These are phyloP conservation scores for Acanthurus lineatus DNA, from an alignment of 2,797 vertebrate species.

Conservation along the genomic window DNA sequence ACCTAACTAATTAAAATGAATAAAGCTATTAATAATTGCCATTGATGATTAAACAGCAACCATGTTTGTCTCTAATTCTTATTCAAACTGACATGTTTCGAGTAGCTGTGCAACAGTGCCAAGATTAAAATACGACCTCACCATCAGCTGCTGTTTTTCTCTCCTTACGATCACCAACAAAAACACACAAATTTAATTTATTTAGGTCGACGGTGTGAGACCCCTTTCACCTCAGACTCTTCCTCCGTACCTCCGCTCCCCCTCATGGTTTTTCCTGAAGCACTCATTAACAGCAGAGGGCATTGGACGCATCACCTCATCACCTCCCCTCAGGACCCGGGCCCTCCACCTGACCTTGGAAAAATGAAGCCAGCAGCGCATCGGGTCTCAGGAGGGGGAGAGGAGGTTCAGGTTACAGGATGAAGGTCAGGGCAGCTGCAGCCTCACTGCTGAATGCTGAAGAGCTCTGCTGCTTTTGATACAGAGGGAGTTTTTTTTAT, in stretches of 20 bases:
- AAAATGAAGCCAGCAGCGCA: slow-evolving; percentile 64
- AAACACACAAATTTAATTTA: slow-evolving; percentile 22
- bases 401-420: slow-evolving; percentile 42
- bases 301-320: slow-evolving; percentile 60
- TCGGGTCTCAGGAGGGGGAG: slow-evolving; percentile 59
- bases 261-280: slow-evolving; percentile 36
- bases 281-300: slow-evolving; percentile 71
- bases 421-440: slow-evolving; percentile 69
- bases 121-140: background rate
- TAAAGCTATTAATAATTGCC: slow-evolving; percentile 24
- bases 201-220: slow-evolving; percentile 29
- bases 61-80: slow-evolving; percentile 10
- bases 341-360: slow-evolving; percentile 72
- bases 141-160: background rate
- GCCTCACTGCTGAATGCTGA: slow-evolving; percentile 58
- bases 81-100: slow-evolving; percentile 8
- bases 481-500: slow-evolving; percentile 3
- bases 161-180: background rate
- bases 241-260: slow-evolving; percentile 17
- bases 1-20: slow-evolving; percentile 21
- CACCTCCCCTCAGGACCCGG: slow-evolving; percentile 60
- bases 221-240: slow-evolving; percentile 35
- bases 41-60: slow-evolving; percentile 28
- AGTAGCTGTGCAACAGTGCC: background rate
- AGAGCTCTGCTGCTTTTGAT: slow-evolving; percentile 55